Base-by-base conservation (phyloP, 92 coral and sea anemone species). In the Phymanthus crucifer region DNA sequence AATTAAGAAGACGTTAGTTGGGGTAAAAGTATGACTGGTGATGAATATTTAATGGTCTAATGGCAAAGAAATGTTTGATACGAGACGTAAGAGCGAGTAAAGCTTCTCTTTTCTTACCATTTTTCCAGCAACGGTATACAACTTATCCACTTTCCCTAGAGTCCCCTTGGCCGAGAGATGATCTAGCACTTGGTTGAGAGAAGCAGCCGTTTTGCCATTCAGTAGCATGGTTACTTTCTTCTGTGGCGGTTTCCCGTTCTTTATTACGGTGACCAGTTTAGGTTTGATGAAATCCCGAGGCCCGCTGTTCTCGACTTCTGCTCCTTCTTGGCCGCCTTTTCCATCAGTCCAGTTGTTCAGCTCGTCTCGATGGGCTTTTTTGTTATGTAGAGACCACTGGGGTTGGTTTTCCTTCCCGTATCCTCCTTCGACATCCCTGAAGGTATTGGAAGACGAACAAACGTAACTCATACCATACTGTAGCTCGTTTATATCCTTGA, bases 151-250 rank as follows among this genome's bases (percentile, higher is more conserved):
- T 78, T 95, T 95, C 6, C 98, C 98, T 56, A 95, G 83, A 24
- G 98, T 95, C 70, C 95, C 97, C 76, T 95, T 95, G 21, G 97
- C 92, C 1, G 98, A 95, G 36, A 95, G 90, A 87, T 95, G 97
- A 82, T 95, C 94, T 36, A 95, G 91, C 56, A 95, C 98, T 80
- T 95, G 98, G 71, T 95, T 88, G 58, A 95, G 84, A 77, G 89
- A 84, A 26, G 94, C 80, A 36, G 98, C 98, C 68, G 98, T 95
- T 82, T 95, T 95, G 50, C 83, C 82, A 75, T 95, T 95, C 31
- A 95, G 91, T 13, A 95, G 87, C 98, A 95, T 95, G 85, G 98
- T 95, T n/a, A 95, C 98, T 88, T 95, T 95, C 94, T 95, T 95
- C 83, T 93, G 97, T 26, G 98, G 98, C 57, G 97, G 97, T 65